phyloP scores from a whole-genome alignment of 2,797 vertebrate genomes.

The Balearica regulorum region DNA sequence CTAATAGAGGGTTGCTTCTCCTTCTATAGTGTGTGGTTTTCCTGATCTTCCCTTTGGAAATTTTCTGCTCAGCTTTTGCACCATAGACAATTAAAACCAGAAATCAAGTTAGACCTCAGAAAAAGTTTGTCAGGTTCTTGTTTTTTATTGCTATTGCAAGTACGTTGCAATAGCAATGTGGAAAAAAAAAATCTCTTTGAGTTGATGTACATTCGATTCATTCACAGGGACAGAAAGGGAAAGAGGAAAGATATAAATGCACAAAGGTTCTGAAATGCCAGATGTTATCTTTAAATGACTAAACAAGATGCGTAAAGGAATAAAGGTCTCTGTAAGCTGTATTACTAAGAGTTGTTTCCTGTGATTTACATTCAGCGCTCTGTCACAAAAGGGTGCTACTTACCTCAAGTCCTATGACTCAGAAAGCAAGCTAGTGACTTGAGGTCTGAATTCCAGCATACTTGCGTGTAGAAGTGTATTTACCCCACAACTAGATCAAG shows the following conservation, averaged over 20 bases:
- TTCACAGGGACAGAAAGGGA: background rate
- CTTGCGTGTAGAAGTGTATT: background rate
- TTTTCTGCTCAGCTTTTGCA: background rate
- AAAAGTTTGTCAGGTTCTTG: background rate
- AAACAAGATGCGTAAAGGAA: background rate
- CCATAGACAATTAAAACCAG: background rate
- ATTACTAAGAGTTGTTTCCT: background rate
- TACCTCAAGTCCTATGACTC: background rate
- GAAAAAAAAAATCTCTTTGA: background rate
- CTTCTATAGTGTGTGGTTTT: background rate
- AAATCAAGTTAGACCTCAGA: background rate
- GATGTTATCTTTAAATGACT: background rate
- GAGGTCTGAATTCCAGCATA: background rate
- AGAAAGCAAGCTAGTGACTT: background rate
- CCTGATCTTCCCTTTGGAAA: background rate
- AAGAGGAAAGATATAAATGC: background rate
- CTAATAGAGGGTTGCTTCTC: background rate
- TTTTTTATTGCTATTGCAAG: background rate
- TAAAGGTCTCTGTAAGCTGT: background rate
- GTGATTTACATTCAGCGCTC: background rate
- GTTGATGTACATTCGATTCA: background rate
- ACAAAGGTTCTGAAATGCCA: background rate
- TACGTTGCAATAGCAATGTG: fast-evolving
- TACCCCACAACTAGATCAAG: background rate
- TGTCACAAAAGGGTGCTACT: background rate